These are phyloP conservation scores for Coreoperca whiteheadi DNA, from an alignment of 2,113 vertebrate species.

Conservation along the genomic window DNA sequence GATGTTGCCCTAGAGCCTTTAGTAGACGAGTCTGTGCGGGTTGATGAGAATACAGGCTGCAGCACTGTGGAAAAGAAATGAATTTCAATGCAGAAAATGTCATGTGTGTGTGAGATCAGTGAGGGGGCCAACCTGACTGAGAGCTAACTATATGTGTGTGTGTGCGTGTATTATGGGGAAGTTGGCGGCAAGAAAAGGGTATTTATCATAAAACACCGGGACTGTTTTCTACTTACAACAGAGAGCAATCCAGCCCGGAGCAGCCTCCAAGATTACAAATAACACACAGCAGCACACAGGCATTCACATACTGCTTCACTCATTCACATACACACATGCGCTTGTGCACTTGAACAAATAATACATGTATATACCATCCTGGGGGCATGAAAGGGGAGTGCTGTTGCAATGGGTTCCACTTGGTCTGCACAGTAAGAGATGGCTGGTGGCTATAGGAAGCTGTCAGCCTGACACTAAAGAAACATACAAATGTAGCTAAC, in stretches of 20 bases:
- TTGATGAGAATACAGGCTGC: conserved; percentile 21
- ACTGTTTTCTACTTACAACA: conserved; percentile 58
- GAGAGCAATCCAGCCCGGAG: conserved; percentile 64
- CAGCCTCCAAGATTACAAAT: conserved; percentile 58
- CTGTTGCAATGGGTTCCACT: conserved; percentile 42
- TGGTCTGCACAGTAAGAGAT: conserved; percentile 35
- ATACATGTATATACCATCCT: conserved; percentile 40
- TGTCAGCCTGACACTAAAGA: conserved; percentile 24
- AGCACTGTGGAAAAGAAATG: conserved; percentile 56
- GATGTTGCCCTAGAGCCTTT: background rate
- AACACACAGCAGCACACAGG: conserved; percentile 29
- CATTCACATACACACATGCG: background rate
- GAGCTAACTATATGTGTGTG: conserved; percentile 35
- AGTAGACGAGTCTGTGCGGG: background rate
- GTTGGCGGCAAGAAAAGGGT: conserved; percentile 48
- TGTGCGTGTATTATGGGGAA: conserved; percentile 6
- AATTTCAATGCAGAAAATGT: conserved; percentile 70
- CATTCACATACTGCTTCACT: conserved; percentile 13
- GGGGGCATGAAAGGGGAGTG: conserved; percentile 31
- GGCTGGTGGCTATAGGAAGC: conserved; percentile 29
- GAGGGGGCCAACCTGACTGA: conserved; percentile 36
- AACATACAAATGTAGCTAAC: conserved; percentile 37
- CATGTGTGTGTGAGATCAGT: conserved; percentile 54
- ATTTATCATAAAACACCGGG: conserved; percentile 70
- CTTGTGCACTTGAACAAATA: background rate